Evolutionary conservation across 1,140 invertebrate species (phyloP).

Genomic region (Eupeodes corollae): DNA sequence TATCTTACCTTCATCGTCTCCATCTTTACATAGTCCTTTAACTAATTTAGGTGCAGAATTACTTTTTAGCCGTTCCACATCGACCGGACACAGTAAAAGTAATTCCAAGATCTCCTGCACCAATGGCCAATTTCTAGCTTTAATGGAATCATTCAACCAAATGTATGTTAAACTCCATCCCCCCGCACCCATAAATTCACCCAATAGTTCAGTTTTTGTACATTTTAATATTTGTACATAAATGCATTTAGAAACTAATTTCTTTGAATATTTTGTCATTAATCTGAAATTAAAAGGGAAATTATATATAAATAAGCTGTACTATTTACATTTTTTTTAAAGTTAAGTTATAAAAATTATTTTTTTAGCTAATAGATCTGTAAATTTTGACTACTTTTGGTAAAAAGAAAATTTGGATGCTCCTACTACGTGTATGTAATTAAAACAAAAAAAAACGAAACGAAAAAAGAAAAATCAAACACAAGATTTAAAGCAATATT

Average conservation of each 20-base stretch:
- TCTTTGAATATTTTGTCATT: constrained; percentile 92
- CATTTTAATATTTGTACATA: constrained; percentile 87
- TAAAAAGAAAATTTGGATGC: too few species aligned
- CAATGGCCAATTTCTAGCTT: constrained; percentile 71
- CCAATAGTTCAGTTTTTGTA: constrained; percentile 71
- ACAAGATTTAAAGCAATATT: too few species aligned
- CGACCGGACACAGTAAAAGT: constrained; percentile 72
- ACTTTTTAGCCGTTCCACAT: constrained; percentile 76
- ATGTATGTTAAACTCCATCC: constrained; percentile 80
- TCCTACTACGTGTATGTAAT: too few species aligned
- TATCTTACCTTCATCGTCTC: constrained; percentile 57
- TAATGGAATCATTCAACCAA: constrained; percentile 79
- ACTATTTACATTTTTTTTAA: background rate
- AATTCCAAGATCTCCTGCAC: constrained; percentile 76
- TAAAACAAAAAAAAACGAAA: too few species aligned
- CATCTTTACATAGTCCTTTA: constrained; percentile 75
- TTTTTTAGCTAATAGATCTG: too few species aligned
- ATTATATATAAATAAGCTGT: too few species aligned
- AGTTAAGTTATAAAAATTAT: background rate
- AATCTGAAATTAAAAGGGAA: constrained; percentile 54
- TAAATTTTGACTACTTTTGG: too few species aligned
- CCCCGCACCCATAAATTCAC: constrained; percentile 77
- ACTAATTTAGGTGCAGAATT: constrained; percentile 86
- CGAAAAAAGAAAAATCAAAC: too few species aligned
- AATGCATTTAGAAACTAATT: constrained; percentile 89